Conservation (phyloP, 2,113 vertebrate genomes). For the Lamprologus sp. region DNA sequence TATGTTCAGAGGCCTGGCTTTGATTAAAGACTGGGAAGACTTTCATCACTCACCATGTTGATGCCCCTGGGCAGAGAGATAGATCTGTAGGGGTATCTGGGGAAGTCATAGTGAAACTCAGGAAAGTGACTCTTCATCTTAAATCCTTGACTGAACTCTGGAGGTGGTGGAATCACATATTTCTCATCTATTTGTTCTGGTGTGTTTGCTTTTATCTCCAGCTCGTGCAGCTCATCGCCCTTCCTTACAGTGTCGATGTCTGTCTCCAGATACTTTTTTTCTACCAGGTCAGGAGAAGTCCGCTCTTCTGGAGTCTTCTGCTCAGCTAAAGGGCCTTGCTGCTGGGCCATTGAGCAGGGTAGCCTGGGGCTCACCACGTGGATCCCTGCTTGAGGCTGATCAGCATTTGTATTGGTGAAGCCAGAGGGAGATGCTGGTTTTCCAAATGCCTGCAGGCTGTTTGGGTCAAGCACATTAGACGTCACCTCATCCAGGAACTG, state of each 20-base stretch:
- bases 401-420: not conserved
- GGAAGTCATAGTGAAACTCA: slow-evolving; percentile 19
- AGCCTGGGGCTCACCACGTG: not conserved
- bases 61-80: slow-evolving; percentile 60
- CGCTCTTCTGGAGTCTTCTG: slow-evolving; percentile 14
- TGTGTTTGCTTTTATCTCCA: not conserved
- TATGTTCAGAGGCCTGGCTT: slow-evolving; percentile 26
- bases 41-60: slow-evolving; percentile 65
- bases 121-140: slow-evolving; percentile 19
- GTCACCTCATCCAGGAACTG: slow-evolving; percentile 85
- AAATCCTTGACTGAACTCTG: slow-evolving; percentile 44
- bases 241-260: slow-evolving; percentile 64
- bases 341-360: slow-evolving; percentile 3
- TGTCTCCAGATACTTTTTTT: slow-evolving; percentile 61
- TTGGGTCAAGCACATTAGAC: slow-evolving; percentile 72
- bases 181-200: not conserved
- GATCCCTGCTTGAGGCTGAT: not conserved
- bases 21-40: slow-evolving; percentile 24
- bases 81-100: slow-evolving; percentile 53
- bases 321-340: not conserved
- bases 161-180: slow-evolving; percentile 31
- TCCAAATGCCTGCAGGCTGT: slow-evolving; percentile 68
- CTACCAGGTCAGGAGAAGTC: not conserved
- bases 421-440: slow-evolving; percentile 7
- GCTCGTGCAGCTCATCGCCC: slow-evolving; percentile 8